phyloP scores from a whole-genome alignment of 2,888 invertebrate genomes.

The Tenthredo scrophulariae region DNA sequence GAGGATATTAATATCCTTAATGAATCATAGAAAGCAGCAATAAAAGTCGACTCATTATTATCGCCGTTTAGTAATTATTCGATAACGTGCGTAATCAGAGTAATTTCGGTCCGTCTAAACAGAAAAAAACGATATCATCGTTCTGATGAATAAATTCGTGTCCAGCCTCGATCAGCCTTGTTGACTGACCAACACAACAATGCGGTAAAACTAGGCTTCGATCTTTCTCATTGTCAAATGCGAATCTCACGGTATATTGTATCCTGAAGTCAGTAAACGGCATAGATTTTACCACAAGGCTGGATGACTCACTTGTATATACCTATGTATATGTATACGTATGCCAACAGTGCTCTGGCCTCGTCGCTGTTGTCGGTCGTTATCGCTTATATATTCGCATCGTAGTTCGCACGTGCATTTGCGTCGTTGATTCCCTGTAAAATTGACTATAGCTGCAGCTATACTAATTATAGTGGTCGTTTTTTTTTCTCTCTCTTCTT shows the following conservation, averaged over 20 bases:
- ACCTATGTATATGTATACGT: too few species aligned
- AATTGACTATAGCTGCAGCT: background rate
- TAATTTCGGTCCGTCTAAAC: background rate
- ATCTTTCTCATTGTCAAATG: constrained; percentile 16
- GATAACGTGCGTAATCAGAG: background rate
- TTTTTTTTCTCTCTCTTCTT: background rate
- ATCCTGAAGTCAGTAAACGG: constrained; percentile 32
- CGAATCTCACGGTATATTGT: constrained; percentile 45
- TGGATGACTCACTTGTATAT: constrained; percentile 27
- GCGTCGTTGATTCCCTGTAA: constrained; percentile 8
- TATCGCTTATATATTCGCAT: constrained; percentile 36
- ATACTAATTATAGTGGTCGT: background rate
- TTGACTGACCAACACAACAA: constrained; percentile 15
- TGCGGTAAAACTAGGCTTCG: constrained; percentile 15
- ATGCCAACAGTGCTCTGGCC: constrained; percentile 4
- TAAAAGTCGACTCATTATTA: background rate
- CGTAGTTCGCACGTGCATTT: constrained; percentile 33
- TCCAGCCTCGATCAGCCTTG: constrained; percentile 15
- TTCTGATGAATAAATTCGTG: background rate
- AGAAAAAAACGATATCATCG: background rate
- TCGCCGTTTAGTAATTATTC: background rate
- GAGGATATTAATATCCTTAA: background rate
- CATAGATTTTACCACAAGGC: constrained; percentile 43
- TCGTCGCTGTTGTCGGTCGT: constrained; percentile 44
- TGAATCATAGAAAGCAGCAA: background rate